Percentiles rank a stretch among this genome's conserved stretches.
phyloP scores from a whole-genome alignment of 2,888 invertebrate genomes.

The Globia sparganii region DNA sequence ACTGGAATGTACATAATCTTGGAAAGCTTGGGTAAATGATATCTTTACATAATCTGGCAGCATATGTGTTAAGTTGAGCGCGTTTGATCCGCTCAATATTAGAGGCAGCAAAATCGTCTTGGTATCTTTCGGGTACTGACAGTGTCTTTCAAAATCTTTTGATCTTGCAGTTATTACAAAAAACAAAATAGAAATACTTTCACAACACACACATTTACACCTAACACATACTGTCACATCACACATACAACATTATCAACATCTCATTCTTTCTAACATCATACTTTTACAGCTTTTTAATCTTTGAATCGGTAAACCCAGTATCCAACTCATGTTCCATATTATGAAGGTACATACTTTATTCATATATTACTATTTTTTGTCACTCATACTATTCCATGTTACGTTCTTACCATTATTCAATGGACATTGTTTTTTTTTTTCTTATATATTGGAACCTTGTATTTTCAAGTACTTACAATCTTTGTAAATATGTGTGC shows the following conservation, averaged over 20 bases:
- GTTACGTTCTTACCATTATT: neutral
- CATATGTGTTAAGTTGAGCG: neutral
- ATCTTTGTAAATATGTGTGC: no score
- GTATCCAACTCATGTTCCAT: no score
- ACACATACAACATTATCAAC: no score
- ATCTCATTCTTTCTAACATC: no score
- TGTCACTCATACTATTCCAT: neutral
- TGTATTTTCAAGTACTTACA: neutral
- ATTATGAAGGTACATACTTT: no score
- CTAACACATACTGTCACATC: no score
- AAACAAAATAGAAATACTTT: neutral
- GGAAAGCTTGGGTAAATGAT: neutral
- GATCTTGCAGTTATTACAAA: neutral
- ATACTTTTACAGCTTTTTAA: neutral
- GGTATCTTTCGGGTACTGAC: neutral
- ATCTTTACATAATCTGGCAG: neutral
- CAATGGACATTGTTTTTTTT: neutral
- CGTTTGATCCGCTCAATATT: neutral
- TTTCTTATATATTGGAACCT: neutral
- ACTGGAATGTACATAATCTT: conserved; percentile 8
- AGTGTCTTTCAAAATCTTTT: neutral
- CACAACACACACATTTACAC: neutral
- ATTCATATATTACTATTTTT: no score
- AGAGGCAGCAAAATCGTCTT: neutral
- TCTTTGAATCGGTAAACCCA: neutral